Conservation (phyloP, 2,113 vertebrate genomes). For the Antigone vipio region DNA sequence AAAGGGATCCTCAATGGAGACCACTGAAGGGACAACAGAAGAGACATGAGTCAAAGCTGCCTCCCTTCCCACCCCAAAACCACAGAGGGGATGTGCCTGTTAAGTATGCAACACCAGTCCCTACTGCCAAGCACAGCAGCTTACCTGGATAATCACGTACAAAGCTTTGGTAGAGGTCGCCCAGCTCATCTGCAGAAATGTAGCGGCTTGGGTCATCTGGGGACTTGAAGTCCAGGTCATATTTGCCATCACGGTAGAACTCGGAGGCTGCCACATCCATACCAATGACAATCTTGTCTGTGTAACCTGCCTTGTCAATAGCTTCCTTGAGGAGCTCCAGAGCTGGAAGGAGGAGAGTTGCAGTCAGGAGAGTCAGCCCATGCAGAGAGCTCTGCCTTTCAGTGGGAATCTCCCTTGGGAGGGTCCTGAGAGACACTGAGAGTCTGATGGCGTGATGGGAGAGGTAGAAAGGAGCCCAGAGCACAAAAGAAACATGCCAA, state of each 20-base stretch:
- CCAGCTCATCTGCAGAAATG: slow-evolving; percentile 87
- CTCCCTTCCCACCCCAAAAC: neutral
- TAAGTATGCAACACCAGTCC: neutral
- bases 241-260: slow-evolving; percentile 89
- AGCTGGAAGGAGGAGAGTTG: slow-evolving; percentile 66
- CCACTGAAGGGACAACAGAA: slow-evolving; percentile 74
- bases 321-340: slow-evolving; percentile 92
- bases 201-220: slow-evolving; percentile 86
- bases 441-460: neutral
- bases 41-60: neutral
- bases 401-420: neutral
- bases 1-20: slow-evolving; percentile 93
- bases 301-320: slow-evolving; percentile 90
- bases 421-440: neutral
- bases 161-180: slow-evolving; percentile 89
- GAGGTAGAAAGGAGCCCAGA: neutral
- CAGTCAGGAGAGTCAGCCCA: neutral
- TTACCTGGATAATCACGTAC: slow-evolving; percentile 92
- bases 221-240: slow-evolving; percentile 93
- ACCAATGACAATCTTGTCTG: slow-evolving; percentile 91
- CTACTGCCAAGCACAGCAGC: neutral
- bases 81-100: neutral
- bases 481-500: accelerated
- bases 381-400: neutral
- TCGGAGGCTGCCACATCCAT: slow-evolving; percentile 94